phyloP scores from a whole-genome alignment of 53 echinoderm and acorn worm species.

The Henricia sp. region DNA sequence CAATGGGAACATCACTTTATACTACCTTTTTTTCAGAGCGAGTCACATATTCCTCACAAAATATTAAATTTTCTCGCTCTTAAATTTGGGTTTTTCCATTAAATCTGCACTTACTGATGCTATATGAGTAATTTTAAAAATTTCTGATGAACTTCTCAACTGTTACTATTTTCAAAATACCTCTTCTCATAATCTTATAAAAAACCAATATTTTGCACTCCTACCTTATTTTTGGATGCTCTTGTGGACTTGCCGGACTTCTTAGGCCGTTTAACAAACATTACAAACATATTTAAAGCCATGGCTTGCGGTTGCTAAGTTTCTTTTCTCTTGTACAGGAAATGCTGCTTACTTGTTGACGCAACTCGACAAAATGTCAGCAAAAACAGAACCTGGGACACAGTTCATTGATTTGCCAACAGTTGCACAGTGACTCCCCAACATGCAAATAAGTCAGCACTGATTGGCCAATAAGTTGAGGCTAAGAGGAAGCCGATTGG shows the following conservation, averaged over 20 bases:
- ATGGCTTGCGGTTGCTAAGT: background rate
- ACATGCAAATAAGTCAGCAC: slow-evolving; percentile 26
- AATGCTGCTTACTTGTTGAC: slow-evolving; percentile 26
- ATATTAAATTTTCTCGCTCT: no score
- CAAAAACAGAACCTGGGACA: background rate
- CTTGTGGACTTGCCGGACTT: slow-evolving; percentile 2
- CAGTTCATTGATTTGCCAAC: background rate
- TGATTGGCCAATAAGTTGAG: slow-evolving; percentile 2
- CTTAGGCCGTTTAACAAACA: slow-evolving; percentile 59
- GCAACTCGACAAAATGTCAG: background rate
- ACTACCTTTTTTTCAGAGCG: no score
- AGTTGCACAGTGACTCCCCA: slow-evolving; percentile 28
- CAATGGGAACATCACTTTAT: no score
- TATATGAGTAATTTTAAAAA: no score
- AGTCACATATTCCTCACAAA: no score
- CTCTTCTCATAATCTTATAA: no score
- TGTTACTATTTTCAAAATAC: no score
- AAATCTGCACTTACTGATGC: no score
- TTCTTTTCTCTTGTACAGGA: slow-evolving; percentile 6
- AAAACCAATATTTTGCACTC: background rate
- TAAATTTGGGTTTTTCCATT: no score
- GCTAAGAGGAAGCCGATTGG: slow-evolving; percentile 10
- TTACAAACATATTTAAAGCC: slow-evolving; percentile 48
- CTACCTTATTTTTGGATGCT: slow-evolving; percentile 36
- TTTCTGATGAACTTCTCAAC: no score